Percentiles rank a stretch among this genome's conserved stretches.
phyloP scores from a whole-genome alignment of 2,797 vertebrate species.

The Acrossocheilus wenchowensis region DNA sequence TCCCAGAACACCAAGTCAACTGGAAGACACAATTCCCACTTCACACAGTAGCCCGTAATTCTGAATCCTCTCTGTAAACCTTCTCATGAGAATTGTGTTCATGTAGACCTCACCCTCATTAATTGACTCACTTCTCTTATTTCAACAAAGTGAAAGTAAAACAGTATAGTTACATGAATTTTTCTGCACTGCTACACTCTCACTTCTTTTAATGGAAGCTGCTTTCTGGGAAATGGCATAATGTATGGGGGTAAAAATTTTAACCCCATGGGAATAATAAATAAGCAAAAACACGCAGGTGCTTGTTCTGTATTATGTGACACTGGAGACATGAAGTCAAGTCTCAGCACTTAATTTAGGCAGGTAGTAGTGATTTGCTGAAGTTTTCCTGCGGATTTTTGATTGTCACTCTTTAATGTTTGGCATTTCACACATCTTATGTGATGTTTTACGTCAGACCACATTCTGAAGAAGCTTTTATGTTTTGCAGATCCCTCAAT shows the following conservation, averaged over 20 bases:
- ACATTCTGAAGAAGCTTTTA: no score
- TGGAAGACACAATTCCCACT: not conserved
- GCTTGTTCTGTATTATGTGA: no score
- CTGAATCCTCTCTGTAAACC: no score
- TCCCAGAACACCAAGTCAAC: not conserved
- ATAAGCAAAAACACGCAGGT: not conserved
- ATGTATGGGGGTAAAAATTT: not conserved
- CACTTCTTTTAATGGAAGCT: not conserved
- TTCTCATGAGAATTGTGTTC: no score
- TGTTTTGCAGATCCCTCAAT: no score
- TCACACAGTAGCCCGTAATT: not conserved
- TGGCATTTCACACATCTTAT: no score
- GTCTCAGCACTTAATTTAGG: no score
- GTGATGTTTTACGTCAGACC: no score
- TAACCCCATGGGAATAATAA: not conserved
- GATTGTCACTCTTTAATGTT: no score
- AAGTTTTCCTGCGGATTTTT: no score
- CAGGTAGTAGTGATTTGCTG: no score
- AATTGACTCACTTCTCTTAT: not conserved
- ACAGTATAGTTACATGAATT: not conserved
- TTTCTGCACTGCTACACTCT: not conserved
- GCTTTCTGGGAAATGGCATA: not conserved
- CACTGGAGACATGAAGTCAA: no score
- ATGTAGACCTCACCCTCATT: not conserved
- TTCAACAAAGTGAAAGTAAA: not conserved